Evolutionary conservation across 2,113 vertebrate genomes (phyloP).

Genomic region (Lipotes vexillifer): DNA sequence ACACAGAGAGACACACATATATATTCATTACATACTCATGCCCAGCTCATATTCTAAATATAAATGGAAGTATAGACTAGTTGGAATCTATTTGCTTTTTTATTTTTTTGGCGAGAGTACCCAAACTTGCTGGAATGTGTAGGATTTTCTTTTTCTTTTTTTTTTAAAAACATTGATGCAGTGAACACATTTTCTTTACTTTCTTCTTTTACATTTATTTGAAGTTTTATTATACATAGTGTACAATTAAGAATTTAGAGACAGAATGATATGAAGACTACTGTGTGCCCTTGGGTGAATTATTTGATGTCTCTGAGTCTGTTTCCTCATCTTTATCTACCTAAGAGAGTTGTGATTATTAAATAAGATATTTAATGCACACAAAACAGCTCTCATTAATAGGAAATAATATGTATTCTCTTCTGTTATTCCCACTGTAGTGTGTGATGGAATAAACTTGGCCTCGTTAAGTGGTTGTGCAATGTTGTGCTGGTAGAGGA

Average conservation of each 20-base stretch:
- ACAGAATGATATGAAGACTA: not conserved
- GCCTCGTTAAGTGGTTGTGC: not conserved
- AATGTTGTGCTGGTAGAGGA: not conserved
- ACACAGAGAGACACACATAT: constrained; percentile 52
- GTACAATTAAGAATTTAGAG: not conserved
- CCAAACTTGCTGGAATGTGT: constrained; percentile 58
- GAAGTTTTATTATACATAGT: not conserved
- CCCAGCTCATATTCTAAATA: constrained; percentile 58
- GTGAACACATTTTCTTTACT: constrained; percentile 47
- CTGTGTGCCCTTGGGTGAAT: not conserved
- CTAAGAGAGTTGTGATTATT: not conserved
- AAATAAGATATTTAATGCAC: not conserved
- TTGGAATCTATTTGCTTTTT: constrained; percentile 55
- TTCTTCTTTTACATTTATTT: not conserved
- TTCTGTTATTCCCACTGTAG: not conserved
- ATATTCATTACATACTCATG: constrained; percentile 35
- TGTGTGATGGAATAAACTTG: not conserved
- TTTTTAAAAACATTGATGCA: constrained; percentile 24
- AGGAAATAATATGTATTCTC: not conserved
- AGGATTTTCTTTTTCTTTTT: constrained; percentile 17
- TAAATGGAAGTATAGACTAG: constrained; percentile 61
- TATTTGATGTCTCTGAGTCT: not conserved
- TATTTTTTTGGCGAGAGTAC: constrained; percentile 55
- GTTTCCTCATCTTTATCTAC: not conserved
- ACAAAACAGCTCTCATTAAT: not conserved